A percentile compares a stretch with the other conserved stretches of the same genome.
These are phyloP conservation scores for Sciurus carolinensis DNA, from an alignment of 2,797 vertebrate genomes.

Conservation along the genomic window DNA sequence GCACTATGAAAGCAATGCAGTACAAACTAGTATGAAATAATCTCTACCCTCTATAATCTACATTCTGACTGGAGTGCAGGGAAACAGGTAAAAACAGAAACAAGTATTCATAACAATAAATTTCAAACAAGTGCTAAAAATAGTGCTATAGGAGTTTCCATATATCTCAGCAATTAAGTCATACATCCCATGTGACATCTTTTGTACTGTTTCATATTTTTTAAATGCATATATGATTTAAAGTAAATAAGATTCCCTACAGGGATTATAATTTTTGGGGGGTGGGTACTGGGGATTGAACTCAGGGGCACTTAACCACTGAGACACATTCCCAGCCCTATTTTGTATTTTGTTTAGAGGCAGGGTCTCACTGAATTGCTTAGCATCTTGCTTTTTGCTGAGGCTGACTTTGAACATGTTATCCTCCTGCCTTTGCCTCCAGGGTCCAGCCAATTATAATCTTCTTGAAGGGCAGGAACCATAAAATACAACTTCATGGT, in stretches of 20 bases:
- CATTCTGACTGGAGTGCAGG: neutral
- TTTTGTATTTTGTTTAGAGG: too few species aligned
- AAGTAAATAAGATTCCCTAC: constrained; percentile 55
- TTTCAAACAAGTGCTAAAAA: constrained; percentile 66
- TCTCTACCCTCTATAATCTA: constrained; percentile 27
- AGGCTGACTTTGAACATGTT: too few species aligned
- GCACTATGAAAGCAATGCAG: neutral
- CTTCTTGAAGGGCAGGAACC: constrained; percentile 6
- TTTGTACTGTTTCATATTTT: constrained; percentile 51
- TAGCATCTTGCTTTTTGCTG: too few species aligned
- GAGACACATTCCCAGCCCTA: too few species aligned
- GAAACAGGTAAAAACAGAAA: constrained; percentile 46
- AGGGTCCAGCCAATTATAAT: neutral
- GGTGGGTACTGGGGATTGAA: too few species aligned
- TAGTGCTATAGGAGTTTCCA: constrained; percentile 38
- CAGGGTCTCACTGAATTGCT: too few species aligned
- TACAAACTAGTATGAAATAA: constrained; percentile 24
- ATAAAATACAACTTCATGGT: constrained; percentile 28
- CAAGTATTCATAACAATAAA: constrained; percentile 41
- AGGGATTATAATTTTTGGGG: neutral
- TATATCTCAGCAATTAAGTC: constrained; percentile 53
- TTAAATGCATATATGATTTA: constrained; percentile 38
- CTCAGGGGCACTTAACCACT: too few species aligned
- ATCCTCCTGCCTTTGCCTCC: too few species aligned
- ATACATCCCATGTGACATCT: constrained; percentile 25